Evolutionary conservation across 2,797 vertebrate species (phyloP).

Genomic region (Falco concolor): DNA sequence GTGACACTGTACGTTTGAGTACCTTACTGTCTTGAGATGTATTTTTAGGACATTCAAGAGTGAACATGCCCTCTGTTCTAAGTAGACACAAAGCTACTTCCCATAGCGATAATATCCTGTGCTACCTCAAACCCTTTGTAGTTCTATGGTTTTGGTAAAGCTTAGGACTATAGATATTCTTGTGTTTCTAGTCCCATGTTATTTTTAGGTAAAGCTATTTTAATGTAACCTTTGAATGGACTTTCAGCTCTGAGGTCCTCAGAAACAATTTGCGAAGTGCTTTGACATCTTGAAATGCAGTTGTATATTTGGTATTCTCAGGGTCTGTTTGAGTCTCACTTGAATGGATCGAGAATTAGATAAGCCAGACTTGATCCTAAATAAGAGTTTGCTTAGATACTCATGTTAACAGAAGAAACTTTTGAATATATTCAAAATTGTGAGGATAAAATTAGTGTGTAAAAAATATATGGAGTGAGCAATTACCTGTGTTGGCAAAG

Average conservation of each 20-base stretch:
- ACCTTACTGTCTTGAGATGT: background rate
- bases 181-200: background rate
- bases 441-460: background rate
- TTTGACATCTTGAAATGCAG: background rate
- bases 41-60: background rate
- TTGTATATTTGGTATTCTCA: background rate
- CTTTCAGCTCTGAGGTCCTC: background rate
- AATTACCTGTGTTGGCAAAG: background rate
- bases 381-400: background rate
- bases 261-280: background rate
- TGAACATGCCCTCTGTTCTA: background rate
- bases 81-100: background rate
- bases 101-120: background rate
- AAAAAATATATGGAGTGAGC: background rate
- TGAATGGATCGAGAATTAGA: background rate
- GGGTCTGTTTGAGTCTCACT: background rate
- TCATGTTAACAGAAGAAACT: background rate
- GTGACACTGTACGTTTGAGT: background rate
- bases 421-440: background rate
- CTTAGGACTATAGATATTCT: background rate
- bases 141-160: background rate
- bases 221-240: background rate
- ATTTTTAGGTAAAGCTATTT: background rate
- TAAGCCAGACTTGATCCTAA: background rate
- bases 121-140: background rate